Evolutionary conservation across 2,797 vertebrate genomes (phyloP).

Genomic region (Phrynocephalus guinanensis): DNA sequence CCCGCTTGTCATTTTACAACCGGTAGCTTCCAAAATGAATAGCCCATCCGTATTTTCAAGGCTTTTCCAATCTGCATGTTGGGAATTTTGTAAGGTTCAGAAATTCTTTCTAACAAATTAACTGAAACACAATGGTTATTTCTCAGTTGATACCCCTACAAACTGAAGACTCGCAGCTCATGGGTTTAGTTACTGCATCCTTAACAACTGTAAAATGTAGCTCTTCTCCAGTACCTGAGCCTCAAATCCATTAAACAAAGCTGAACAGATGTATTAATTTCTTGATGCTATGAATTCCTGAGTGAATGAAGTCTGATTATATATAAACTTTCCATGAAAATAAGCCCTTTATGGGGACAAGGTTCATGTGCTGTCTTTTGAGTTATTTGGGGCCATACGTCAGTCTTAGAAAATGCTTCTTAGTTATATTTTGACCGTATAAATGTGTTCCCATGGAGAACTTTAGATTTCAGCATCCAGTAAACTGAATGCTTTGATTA

Average conservation of each 20-base stretch:
- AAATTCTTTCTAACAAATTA: no score
- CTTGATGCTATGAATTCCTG: background rate
- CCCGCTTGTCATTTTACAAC: no score
- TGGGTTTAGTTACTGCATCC: no score
- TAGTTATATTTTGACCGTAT: background rate
- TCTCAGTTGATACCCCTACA: no score
- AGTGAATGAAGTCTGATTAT: background rate
- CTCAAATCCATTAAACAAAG: background rate
- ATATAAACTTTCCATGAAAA: background rate
- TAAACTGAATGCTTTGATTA: background rate
- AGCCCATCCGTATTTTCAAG: no score
- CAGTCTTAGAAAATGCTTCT: background rate
- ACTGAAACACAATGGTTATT: no score
- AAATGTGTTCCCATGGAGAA: background rate
- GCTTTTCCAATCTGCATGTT: no score
- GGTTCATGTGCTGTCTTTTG: background rate
- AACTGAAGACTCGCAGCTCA: no score
- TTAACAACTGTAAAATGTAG: background rate
- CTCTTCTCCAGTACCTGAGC: background rate
- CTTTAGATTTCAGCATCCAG: background rate
- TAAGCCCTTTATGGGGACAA: background rate
- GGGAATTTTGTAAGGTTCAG: no score
- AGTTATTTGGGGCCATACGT: no score
- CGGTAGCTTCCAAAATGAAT: no score
- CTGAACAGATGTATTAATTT: background rate